Evolutionary conservation across 2,797 vertebrate genomes (phyloP), one percentile per base, ranked within the genome.

Genomic region (Chaenodraco wilsoni): DNA sequence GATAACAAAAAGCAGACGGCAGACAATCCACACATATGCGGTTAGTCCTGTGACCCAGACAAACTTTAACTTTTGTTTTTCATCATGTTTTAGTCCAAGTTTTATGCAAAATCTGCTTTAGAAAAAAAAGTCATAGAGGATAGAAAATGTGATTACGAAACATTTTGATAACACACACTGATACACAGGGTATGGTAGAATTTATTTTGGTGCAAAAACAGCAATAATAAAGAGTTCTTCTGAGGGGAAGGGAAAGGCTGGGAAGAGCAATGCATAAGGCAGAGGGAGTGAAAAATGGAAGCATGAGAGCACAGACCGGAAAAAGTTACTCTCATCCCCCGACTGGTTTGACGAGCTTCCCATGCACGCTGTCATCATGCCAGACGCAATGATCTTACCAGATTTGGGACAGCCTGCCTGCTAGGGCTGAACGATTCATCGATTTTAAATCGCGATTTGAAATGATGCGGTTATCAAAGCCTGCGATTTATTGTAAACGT

Each of bases 331-430:
- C 57, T 81, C 81, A 51, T 76, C 67, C 65, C 16, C 52, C 17
- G 76, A 89, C 86, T 88, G 84, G 86, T 90, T 90, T 90, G 85
- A 92, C 76, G 65, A 92, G 89, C 81, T 91, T 85, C 80, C 76
- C 81, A 74, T 84, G 63, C 68, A 66, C 13, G 8, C 73, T 84
- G 75, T 82, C 59, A 69, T 74, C 84, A 87, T 64, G 74, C 81
- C 83, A 84, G 71, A 81, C 51, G 50, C 65, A 81, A 88, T 89
- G 86, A 89, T 81, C 72, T 85, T 84, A 87, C 83, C 90, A 91
- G 80, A 92, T 88, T 82, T 85, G 58, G 69, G 61, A 85, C 69
- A 72, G 81, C 58, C 76, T 81, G 78, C 65, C 57, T 67, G 68
- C 79, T 84, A 27, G 27, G 4, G 27, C 27, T 27, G 27, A 27